Evolutionary conservation across 2,888 invertebrate species (phyloP), one percentile per base, ranked within the genome.

Genomic region (Rambutsinella grinnellia): DNA sequence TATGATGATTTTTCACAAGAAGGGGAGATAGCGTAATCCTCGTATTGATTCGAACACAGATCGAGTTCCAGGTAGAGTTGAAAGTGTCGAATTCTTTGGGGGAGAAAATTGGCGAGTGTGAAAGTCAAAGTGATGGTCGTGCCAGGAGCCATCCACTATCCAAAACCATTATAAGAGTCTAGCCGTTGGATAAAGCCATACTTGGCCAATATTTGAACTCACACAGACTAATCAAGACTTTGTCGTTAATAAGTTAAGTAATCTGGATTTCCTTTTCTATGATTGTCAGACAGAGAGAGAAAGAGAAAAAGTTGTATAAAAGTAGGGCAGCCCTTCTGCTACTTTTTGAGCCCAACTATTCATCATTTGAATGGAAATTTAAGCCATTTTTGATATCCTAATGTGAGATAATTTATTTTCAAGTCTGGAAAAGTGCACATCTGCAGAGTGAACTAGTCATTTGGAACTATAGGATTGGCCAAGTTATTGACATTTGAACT

Each of bases 81-180:
- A n/a, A 70, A 49, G 13, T 24, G 69, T 54, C 69, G 62, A 60
- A 47, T 27, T 49, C 3, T 26, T 49, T 49, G n/a, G n/a, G n/a
- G n/a, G n/a, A n/a, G n/a, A 24, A 26, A 47, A 47, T 58, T 61
- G 61, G 47, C 47, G n/a, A 27, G 61, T 47, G 61, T 54, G 46
- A 56, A 53, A 62, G 69, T 70, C 28, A 60, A 71, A 62, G 70
- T 71, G 63, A 71, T 63, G 70, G 49, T 63, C 77, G 77, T 77
- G 63, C 77, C 77, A 77, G 77, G 77, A 77, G 63, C 77, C 67
- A 72, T 70, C 76, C 76, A 76, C 71, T 76, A 76, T 60, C 49
- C 62, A 71, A 71, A 63, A 62, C 63, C 63, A 47, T 49, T 63
- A 57, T 49, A n/a, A n/a, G n/a, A n/a, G 70, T 54, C 24, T 60